Base-by-base conservation (phyloP, 2,888 invertebrate species). In the Teleiodes luculella region DNA sequence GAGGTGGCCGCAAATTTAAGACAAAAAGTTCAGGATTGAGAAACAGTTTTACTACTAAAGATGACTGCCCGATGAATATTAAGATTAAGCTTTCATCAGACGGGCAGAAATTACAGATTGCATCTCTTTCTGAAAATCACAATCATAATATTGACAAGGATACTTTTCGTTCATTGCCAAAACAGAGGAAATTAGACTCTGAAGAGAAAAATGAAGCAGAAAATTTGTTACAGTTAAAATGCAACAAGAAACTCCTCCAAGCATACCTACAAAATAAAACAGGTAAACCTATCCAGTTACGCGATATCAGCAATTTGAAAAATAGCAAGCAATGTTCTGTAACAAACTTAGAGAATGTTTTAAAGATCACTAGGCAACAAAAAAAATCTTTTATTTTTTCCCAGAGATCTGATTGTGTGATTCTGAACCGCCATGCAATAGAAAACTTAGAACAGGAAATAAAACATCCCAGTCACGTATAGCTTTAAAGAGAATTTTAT, bases 171-270 rank as follows among this genome's bases (percentile, higher is more conserved):
- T 20, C 43, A 6, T 24, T 43, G 43, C 43, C 43, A 13, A 47
- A 14, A 31, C 33, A 31, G 47, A 43, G 24, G 14, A 45, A 45
- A 28, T 45, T 45, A 45, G 45, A 45, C 28, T 45, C 78, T 79
- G 53, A 54, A 57, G 59, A 56, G 20, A 56, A 37, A n/a, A 14
- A 55, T 30, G 33, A 56, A 41, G 48, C 39, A 47, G 30, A 30
- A 33, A 41, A 45, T 28, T 45, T 28, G 31, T 45, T 50, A n/a
- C 33, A 35, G 30, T 13, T 33, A 20, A 33, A 28, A 47, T 30
- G 48, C 30, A 31, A 45, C 10, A 36, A 52, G 16, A 30, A 53
- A 31, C 41, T 51, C n/a, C n/a, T n/a, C n/a, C n/a, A n/a, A n/a
- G n/a, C n/a, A n/a, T n/a, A n/a, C n/a, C n/a, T n/a, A n/a, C n/a